phyloP scores from a whole-genome alignment of 1,140 invertebrate genomes.

The Drosophila saltans region DNA sequence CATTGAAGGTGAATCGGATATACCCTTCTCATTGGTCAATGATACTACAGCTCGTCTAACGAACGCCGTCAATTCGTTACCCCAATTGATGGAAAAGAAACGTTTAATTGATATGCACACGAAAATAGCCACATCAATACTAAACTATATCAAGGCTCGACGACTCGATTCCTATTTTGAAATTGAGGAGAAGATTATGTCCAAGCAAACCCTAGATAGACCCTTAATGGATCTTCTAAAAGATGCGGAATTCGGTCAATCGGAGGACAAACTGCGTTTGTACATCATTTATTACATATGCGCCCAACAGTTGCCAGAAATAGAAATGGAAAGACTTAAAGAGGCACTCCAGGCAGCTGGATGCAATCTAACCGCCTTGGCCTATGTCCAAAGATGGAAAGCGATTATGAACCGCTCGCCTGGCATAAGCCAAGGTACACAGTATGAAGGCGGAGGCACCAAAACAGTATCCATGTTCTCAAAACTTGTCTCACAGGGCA shows the following conservation, averaged over 20 bases:
- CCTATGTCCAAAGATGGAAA: constrained; percentile 96
- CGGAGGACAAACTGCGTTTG: constrained; percentile 96
- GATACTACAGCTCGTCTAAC: constrained; percentile 98
- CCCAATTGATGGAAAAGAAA: constrained; percentile 98
- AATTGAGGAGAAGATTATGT: constrained; percentile 98
- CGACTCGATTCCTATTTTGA: constrained; percentile 98
- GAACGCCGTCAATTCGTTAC: constrained; percentile 96
- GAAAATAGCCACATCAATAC: constrained; percentile 96
- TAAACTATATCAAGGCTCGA: constrained; percentile 93
- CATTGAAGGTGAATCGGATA: constrained; percentile 90
- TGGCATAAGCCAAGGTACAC: constrained; percentile 84
- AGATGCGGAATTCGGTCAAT: constrained; percentile 93
- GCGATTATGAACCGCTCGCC: constrained; percentile 74
- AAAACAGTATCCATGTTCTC: constrained; percentile 99
- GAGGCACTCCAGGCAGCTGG: constrained; percentile 90
- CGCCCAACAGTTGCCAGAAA: constrained; percentile 90
- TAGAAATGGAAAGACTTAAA: constrained; percentile 93
- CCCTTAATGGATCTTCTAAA: constrained; percentile 91
- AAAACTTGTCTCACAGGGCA: constrained; percentile 97
- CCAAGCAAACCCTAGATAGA: constrained; percentile 90
- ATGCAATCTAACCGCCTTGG: constrained; percentile 92
- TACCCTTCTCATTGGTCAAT: constrained; percentile 91
- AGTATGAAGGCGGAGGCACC: constrained; percentile 96
- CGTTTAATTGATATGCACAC: constrained; percentile 99
- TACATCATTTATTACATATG: constrained; percentile 98